Evolutionary conservation across 2,113 vertebrate genomes (phyloP), one percentile per base, ranked within the genome.

Genomic region (Oxyruncus cristatus): DNA sequence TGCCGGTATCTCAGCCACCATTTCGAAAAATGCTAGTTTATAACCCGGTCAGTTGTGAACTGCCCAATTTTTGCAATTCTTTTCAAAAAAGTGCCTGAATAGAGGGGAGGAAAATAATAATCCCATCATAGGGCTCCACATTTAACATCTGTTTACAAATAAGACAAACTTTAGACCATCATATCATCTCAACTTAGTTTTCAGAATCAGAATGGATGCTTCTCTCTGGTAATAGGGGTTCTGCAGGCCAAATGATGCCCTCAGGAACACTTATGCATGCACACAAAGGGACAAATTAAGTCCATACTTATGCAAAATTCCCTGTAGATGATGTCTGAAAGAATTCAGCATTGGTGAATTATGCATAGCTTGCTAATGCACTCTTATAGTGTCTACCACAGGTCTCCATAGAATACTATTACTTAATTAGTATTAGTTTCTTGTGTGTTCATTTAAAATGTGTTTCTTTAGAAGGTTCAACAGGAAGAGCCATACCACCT

Each of bases 361-460:
- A 95, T 88, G 85, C 78, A 92, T 55, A 49, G 53, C 85, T 92
- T 5, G 33, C 78, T 93, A 90, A 89, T 67, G 88, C 82, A 86
- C 75, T n/a, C 41, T 58, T 90, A 92, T 7, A 73, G 71, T 5
- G 8, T 44, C 75, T 77, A 94, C 82, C 87, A 80, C 42, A 47
- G 82, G 82, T 88, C 92, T 96, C 93, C 67, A 88, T 3, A 93
- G 85, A 85, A 88, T 92, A 88, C 47, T 63, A 33, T 53, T 79
- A 88, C 67, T 93, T 95, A 94, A 96, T 96, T 84, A 95, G 82
- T 56, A 88, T 88, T 83, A 83, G 92, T 90, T 96, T 81, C 82
- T 76, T 86, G 67, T 62, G 72, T 77, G 35, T 74, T 97, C 90
- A 90, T 90, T 76, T 88, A 55, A 96, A 93, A 67, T 30, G 15